Evolutionary conservation across 2,888 invertebrate genomes (phyloP).

Genomic region (Eudemis profundana): DNA sequence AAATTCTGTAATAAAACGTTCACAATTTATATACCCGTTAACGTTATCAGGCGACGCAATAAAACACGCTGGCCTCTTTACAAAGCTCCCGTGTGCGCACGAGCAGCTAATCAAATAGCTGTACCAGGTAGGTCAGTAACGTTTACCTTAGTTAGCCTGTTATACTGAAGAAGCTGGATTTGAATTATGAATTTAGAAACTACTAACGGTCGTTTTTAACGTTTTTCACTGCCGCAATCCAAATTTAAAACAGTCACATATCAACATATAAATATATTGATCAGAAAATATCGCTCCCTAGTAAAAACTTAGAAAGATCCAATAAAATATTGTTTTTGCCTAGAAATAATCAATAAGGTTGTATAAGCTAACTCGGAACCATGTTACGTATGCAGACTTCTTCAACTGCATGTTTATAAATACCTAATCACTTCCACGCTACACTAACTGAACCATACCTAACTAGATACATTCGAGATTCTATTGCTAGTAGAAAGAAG

Average conservation of each 20-base stretch:
- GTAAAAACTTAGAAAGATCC: no score
- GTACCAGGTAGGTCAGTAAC: conserved; percentile 37
- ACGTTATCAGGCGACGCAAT: conserved; percentile 16
- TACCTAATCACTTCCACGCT: no score
- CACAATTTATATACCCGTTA: conserved; percentile 8
- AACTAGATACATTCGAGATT: no score
- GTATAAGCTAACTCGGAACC: background rate
- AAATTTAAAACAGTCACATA: background rate
- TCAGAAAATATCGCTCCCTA: no score
- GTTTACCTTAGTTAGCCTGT: conserved; percentile 18
- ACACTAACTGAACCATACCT: no score
- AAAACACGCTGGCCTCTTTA: conserved; percentile 35
- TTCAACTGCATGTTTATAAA: background rate
- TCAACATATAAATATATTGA: no score
- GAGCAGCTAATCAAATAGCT: conserved; percentile 39
- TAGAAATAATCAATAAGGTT: no score
- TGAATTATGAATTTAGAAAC: conserved; percentile 18
- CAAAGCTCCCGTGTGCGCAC: conserved; percentile 9
- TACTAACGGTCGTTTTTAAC: no score
- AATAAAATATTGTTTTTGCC: no score
- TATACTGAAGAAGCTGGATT: conserved; percentile 4
- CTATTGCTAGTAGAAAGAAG: no score
- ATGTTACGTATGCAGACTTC: background rate
- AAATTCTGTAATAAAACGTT: conserved; percentile 7
- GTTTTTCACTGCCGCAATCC: no score